phyloP scores from a whole-genome alignment of 2,888 invertebrate genomes.

The Spatulosminthurus flaviceps region DNA sequence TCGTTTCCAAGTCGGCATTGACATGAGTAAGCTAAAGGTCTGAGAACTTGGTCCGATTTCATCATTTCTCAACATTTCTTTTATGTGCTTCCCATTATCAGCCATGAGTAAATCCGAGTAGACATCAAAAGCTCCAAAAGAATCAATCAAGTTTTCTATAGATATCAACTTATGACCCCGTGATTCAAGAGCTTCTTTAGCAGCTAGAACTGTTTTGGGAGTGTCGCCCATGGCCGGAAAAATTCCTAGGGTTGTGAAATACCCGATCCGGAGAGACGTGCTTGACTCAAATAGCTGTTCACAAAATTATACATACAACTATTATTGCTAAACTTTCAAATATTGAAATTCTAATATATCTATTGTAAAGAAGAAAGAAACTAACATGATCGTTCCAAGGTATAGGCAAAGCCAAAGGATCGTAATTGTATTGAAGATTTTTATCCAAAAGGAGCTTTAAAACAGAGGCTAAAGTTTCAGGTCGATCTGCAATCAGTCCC shows the following conservation, averaged over 20 bases:
- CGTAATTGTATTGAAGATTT: not conserved
- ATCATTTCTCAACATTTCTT: conserved; percentile 53
- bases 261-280: conserved; percentile 65
- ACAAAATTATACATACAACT: not conserved
- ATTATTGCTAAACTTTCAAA: no score
- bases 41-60: conserved; percentile 15
- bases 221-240: conserved; percentile 66
- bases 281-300: conserved; percentile 26
- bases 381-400: not conserved
- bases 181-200: conserved; percentile 63
- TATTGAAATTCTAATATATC: no score
- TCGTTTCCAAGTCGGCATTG: conserved; percentile 20
- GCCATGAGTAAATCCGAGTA: conserved; percentile 47
- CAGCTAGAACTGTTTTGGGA: conserved; percentile 64
- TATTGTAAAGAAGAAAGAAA: no score
- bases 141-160: conserved; percentile 57
- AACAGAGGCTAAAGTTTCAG: conserved; percentile 16
- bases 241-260: conserved; percentile 65
- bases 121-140: conserved; percentile 46
- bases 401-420: not conserved
- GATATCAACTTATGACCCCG: conserved; percentile 64
- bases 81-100: conserved; percentile 56
- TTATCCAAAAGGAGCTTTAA: not conserved
- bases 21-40: conserved; percentile 21
- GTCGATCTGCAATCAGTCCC: conserved; percentile 28